phyloP scores from a whole-genome alignment of 1,140 invertebrate genomes.

The Berghia stephanieae region DNA sequence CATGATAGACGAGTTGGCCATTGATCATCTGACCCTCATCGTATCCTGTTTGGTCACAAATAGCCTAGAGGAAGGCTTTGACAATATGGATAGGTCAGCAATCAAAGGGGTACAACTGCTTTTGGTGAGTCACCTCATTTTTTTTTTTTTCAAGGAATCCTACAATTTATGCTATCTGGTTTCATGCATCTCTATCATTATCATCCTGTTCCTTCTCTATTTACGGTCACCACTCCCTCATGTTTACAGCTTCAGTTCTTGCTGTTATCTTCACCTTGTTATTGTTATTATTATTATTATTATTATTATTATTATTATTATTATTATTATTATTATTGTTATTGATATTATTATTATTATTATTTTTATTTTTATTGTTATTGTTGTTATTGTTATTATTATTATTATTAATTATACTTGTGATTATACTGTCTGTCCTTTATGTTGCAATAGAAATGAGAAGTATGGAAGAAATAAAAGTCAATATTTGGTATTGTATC shows the following conservation, averaged over 20 bases:
- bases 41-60: constrained; percentile 61
- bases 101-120: constrained; percentile 61
- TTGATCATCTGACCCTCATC: constrained; percentile 63
- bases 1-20: constrained; percentile 89
- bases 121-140: constrained; percentile 81
- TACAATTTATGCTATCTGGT: too few species aligned
- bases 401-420: background rate
- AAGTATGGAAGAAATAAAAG: too few species aligned
- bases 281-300: background rate
- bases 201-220: too few species aligned
- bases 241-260: too few species aligned
- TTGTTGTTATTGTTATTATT: too few species aligned
- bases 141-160: too few species aligned
- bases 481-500: constrained; percentile 27
- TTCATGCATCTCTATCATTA: too few species aligned
- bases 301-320: too few species aligned
- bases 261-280: background rate
- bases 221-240: too few species aligned
- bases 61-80: constrained; percentile 42
- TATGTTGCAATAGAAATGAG: background rate
- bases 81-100: constrained; percentile 49
- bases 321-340: too few species aligned
- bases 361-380: too few species aligned
- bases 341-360: too few species aligned
- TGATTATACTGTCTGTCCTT: background rate